These are phyloP conservation scores for Lamellibrachia luymesi DNA, from an alignment of 1,140 invertebrate genomes.

Conservation along the genomic window DNA sequence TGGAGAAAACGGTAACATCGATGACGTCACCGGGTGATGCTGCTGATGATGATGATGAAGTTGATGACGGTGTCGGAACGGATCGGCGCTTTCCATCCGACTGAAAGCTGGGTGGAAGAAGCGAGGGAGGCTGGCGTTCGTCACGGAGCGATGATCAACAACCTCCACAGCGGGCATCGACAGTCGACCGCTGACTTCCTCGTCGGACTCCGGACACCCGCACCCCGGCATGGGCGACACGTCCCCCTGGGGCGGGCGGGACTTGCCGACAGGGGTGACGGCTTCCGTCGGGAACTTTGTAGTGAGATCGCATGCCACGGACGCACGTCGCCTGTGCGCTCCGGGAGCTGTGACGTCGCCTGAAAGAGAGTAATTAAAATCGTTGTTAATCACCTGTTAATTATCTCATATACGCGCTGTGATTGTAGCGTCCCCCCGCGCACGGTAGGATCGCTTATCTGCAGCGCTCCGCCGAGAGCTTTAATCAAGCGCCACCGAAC, in stretches of 20 bases:
- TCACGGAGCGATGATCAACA: background rate
- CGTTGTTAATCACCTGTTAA: slow-evolving; percentile 5
- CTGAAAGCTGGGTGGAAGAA: background rate
- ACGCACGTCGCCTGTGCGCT: background rate
- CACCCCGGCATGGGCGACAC: background rate
- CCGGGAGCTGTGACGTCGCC: background rate
- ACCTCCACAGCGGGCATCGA: background rate
- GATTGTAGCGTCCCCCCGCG: background rate
- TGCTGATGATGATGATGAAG: background rate
- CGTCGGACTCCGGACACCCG: background rate
- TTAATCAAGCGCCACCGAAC: background rate
- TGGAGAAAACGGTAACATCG: background rate
- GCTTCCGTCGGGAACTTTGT: background rate
- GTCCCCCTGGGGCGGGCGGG: background rate
- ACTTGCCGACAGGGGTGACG: background rate
- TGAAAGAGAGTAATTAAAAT: slow-evolving; percentile 6
- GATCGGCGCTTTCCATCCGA: background rate
- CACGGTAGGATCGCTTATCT: background rate
- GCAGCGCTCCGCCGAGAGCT: background rate
- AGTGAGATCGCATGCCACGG: background rate
- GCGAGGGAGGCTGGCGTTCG: background rate
- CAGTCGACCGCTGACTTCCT: background rate
- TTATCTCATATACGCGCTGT: background rate
- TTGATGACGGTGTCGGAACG: background rate
- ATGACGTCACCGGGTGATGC: background rate